A percentile compares a stretch with the other conserved stretches of the same genome.
phyloP scores from a whole-genome alignment of 2,797 vertebrate species.

The Leuciscus waleckii region DNA sequence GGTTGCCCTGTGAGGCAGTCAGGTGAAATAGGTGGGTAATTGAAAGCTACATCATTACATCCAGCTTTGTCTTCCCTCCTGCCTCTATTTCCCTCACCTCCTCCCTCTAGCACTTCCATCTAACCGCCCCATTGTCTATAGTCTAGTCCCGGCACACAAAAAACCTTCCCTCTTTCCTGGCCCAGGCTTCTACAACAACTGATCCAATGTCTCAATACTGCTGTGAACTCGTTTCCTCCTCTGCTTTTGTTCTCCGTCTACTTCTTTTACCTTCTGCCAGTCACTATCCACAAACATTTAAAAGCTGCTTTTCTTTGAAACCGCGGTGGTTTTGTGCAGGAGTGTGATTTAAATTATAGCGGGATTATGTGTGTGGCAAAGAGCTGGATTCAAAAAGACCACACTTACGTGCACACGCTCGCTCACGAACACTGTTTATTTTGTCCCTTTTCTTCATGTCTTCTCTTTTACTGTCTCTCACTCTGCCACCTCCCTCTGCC shows the following conservation, averaged over 20 bases:
- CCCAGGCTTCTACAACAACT: conserved; percentile 47
- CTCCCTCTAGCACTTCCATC: conserved; percentile 58
- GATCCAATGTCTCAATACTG: conserved; percentile 64
- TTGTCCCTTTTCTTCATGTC: conserved; percentile 3
- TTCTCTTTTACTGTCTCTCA: conserved; percentile 35
- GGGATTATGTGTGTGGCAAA: conserved; percentile 11
- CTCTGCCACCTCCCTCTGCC: conserved; percentile 31
- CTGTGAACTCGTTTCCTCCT: conserved; percentile 49
- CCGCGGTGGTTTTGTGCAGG: conserved; percentile 9
- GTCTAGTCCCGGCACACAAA: conserved; percentile 48
- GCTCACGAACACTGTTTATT: conserved; percentile 27
- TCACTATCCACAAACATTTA: conserved; percentile 47
- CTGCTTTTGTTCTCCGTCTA: conserved; percentile 39
- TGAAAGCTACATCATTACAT: conserved; percentile 69
- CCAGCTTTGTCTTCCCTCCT: conserved; percentile 67
- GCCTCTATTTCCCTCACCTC: conserved; percentile 60
- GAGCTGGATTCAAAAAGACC: conserved; percentile 16
- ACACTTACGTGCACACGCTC: neutral
- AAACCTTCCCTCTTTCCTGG: conserved; percentile 42
- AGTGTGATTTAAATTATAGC: conserved; percentile 43
- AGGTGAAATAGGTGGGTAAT: conserved; percentile 69
- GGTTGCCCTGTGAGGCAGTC: conserved; percentile 53
- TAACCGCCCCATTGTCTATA: conserved; percentile 61
- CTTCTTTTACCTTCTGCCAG: conserved; percentile 32
- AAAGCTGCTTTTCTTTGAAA: conserved; percentile 36